Conservation (phyloP, 1,140 invertebrate species). For the Panagrolaimus sp. region DNA sequence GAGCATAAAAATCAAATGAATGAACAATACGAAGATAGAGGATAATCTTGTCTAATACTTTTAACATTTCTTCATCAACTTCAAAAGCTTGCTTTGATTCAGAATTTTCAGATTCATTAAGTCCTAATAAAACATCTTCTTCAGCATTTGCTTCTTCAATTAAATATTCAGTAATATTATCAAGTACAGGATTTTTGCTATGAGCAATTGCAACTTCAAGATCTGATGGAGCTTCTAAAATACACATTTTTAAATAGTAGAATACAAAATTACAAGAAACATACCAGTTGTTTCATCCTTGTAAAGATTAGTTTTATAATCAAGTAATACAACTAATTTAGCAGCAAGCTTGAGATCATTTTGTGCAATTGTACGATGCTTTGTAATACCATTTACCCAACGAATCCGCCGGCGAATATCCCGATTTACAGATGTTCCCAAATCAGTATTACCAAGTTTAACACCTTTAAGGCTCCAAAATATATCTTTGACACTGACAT, state of each 20-base stretch:
- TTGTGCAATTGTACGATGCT: conserved; percentile 67
- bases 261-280: not conserved
- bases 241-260: conserved; percentile 24
- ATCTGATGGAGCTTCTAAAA: conserved; percentile 25
- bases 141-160: conserved; percentile 97
- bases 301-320: conserved; percentile 78
- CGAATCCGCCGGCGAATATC: conserved; percentile 85
- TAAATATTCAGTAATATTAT: conserved; percentile 93
- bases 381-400: conserved; percentile 75
- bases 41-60: conserved; percentile 74
- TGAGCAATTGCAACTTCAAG: conserved; percentile 64
- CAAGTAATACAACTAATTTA: conserved; percentile 87
- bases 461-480: conserved; percentile 86
- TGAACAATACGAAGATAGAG: conserved; percentile 92
- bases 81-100: conserved; percentile 64
- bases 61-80: conserved; percentile 71
- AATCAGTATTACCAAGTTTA: conserved; percentile 79
- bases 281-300: conserved; percentile 66
- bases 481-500: conserved; percentile 98
- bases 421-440: conserved; percentile 86
- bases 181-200: conserved; percentile 86
- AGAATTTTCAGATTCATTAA: conserved; percentile 63
- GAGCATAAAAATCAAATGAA: conserved; percentile 97
- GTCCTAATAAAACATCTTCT: conserved; percentile 86
- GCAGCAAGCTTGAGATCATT: conserved; percentile 87